A percentile compares a stretch with the other conserved stretches of the same genome.
Conservation (phyloP, 2,113 vertebrate genomes). For the Odocoileus hemionus region DNA sequence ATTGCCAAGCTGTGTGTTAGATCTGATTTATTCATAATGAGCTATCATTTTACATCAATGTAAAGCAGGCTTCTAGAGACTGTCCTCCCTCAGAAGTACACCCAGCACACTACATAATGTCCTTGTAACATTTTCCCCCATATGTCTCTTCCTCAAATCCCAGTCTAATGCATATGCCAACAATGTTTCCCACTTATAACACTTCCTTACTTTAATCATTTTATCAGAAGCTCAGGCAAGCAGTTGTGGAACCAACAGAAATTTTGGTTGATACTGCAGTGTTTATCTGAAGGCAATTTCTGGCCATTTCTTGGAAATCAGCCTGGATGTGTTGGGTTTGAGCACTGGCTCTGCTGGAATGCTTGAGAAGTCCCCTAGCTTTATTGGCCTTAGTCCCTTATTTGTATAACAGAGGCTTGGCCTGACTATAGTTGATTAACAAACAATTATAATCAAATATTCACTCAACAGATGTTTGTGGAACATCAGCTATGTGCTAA, state of each 20-base stretch:
- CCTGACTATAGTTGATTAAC: not conserved
- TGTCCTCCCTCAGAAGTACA: constrained; percentile 52
- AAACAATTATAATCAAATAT: not conserved
- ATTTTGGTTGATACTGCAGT: not conserved
- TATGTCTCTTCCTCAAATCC: constrained; percentile 59
- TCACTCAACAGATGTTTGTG: not conserved
- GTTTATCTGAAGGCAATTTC: not conserved
- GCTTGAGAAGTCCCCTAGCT: not conserved
- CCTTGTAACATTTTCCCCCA: constrained; percentile 44
- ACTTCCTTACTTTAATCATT: constrained; percentile 25
- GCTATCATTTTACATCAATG: constrained; percentile 8
- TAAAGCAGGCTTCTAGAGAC: constrained; percentile 47
- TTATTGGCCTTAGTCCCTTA: not conserved
- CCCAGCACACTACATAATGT: constrained; percentile 33
- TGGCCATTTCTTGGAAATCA: not conserved
- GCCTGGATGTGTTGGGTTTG: not conserved
- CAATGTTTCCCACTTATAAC: constrained; percentile 8
- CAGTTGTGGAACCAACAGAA: not conserved
- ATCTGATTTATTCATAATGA: constrained; percentile 33
- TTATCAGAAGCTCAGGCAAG: constrained; percentile 16
- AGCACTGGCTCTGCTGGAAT: not conserved
- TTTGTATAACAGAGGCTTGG: not conserved
- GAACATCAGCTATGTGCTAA: not conserved
- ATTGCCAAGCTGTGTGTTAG: not conserved
- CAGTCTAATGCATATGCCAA: constrained; percentile 57